phyloP scores from a whole-genome alignment of 2,113 vertebrate genomes.

The Proteles cristata region DNA sequence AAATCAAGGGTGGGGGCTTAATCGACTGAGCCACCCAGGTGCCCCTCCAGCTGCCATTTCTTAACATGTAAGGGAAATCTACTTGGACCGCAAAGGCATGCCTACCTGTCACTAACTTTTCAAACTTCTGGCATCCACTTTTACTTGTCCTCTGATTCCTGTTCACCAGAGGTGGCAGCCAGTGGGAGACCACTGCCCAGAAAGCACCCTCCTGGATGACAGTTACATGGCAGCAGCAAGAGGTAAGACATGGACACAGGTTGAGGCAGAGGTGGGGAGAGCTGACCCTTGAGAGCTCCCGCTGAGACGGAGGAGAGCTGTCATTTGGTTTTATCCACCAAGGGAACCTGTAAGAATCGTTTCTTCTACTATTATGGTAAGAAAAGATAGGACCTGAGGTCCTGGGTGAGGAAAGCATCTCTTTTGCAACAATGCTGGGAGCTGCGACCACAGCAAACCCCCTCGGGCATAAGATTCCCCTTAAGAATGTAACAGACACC shows the following conservation, averaged over 20 bases:
- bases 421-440: too few species aligned
- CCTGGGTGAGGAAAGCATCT: neutral
- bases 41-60: neutral
- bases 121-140: neutral
- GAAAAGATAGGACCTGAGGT: neutral
- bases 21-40: too few species aligned
- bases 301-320: fast-evolving
- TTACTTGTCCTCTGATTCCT: neutral
- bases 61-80: neutral
- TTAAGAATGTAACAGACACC: too few species aligned
- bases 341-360: neutral
- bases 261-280: too few species aligned
- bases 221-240: too few species aligned
- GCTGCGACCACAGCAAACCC: too few species aligned
- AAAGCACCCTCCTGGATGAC: neutral
- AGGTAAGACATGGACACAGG: fast-evolving
- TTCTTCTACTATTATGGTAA: neutral
- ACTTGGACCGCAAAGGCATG: fast-evolving
- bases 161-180: neutral
- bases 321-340: neutral
- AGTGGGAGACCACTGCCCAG: neutral
- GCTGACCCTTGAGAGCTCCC: too few species aligned
- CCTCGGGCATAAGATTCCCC: too few species aligned
- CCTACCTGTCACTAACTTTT: neutral
- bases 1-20: too few species aligned